Evolutionary conservation across 2,888 invertebrate species (phyloP), one percentile per base, ranked within the genome.

Genomic region (Linnaemya vulpina): DNA sequence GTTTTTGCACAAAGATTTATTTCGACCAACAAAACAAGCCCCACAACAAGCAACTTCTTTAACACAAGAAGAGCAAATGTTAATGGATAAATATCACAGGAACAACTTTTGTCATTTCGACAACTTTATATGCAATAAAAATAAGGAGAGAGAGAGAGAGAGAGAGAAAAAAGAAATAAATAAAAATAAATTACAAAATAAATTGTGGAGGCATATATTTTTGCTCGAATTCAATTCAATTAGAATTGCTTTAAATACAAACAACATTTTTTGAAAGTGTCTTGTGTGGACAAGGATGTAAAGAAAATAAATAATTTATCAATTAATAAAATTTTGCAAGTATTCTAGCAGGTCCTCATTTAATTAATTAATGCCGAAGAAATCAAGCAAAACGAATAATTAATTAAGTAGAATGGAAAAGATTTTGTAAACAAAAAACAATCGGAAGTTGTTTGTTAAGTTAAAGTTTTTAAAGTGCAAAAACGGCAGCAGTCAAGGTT

Each of bases 1-100:
- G 85, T 85, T 85, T 80, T 80, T 81, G 49, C 30, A 70, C 67
- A 82, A 78, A 70, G 81, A 85, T 85, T 85, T 85, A 82, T 85
- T 67, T 75, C 60, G 17, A 53, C 38, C 55, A 65, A 70, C 30
- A 30, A 22, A 71, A 46, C 20, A 53, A 55, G 25, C 63, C 49
- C 13, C 70, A 43, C 40, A 53, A 53, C 30, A 51, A 11, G 17
- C n/a, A 35, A 38, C 9, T 30, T 30, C n/a, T 13, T 30, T 30
- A 25, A 30, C 25, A 60, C 40, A 51, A 53, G 25, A 55, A 79
- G 46, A 79, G 49, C 65, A 71, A 76, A 77, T 71, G 68, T 77
- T 83, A 58, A 65, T 71, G 65, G 55, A 53, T 63, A 76, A 70
- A 81, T 65, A 76, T 76, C 40, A 43, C 22, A 63, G 17, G 22